phyloP scores from a whole-genome alignment of 2,888 invertebrate genomes.

The Stenoptilia bipunctidactyla region DNA sequence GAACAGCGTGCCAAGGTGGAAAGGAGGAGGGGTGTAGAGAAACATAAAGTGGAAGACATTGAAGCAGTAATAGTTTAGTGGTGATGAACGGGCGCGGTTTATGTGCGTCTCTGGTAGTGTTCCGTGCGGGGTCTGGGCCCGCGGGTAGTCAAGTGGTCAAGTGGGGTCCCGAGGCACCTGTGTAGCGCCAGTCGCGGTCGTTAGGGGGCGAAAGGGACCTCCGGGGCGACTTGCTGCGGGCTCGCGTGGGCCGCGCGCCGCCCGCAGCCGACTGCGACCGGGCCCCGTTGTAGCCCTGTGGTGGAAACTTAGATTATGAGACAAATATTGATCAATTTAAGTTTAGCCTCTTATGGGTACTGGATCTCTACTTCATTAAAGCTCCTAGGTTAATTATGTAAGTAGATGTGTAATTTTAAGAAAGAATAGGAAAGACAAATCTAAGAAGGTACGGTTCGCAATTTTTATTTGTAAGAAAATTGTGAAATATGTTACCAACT shows the following conservation, averaged over 20 bases:
- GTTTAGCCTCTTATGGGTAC: too few species aligned
- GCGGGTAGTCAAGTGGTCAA: too few species aligned
- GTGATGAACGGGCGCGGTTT: conserved; percentile 58
- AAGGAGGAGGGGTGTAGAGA: conserved; percentile 56
- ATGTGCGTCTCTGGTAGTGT: conserved; percentile 61
- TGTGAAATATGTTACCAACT: too few species aligned
- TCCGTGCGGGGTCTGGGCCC: conserved; percentile 67
- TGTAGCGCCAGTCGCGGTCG: conserved; percentile 72
- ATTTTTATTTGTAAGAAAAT: too few species aligned
- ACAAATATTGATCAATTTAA: too few species aligned
- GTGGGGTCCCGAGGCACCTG: conserved; percentile 48
- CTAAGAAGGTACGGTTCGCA: too few species aligned
- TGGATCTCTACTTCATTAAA: too few species aligned
- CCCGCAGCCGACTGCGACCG: conserved; percentile 92
- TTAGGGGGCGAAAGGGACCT: conserved; percentile 88
- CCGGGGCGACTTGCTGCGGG: conserved; percentile 85
- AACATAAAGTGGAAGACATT: conserved; percentile 54
- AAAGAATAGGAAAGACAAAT: too few species aligned
- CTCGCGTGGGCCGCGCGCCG: conserved; percentile 56
- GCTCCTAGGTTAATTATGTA: too few species aligned
- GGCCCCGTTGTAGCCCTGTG: conserved; percentile 72
- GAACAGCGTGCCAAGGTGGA: conserved; percentile 49
- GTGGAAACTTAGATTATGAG: too few species aligned
- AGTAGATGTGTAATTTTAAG: too few species aligned
- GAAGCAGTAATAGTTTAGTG: conserved; percentile 64